These are phyloP conservation scores for Tupaia tana DNA, from an alignment of 2,113 vertebrate genomes.

Conservation along the genomic window DNA sequence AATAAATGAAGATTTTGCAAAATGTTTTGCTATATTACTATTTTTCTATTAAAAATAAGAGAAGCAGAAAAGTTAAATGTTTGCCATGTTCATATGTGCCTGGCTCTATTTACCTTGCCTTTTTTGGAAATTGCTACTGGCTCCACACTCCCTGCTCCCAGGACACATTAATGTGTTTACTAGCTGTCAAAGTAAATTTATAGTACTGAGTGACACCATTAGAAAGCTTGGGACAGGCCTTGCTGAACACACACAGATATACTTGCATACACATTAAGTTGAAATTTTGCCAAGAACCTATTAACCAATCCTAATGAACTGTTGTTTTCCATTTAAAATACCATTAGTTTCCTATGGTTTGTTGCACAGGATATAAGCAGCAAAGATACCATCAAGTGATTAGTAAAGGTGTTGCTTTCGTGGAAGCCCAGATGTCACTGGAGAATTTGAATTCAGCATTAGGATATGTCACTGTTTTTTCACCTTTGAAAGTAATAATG, in stretches of 20 bases:
- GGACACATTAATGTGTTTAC: conserved; percentile 43
- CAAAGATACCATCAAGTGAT: neutral
- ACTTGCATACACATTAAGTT: conserved; percentile 11
- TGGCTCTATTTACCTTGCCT: conserved; percentile 13
- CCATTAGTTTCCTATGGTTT: conserved; percentile 68
- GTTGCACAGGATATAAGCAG: conserved; percentile 26
- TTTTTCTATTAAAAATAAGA: neutral
- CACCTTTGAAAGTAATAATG: neutral
- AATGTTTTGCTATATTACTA: neutral
- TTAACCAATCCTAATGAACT: conserved; percentile 69
- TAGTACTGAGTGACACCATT: conserved; percentile 38
- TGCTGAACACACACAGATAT: conserved; percentile 61
- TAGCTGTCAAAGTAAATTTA: conserved; percentile 69
- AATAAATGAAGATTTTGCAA: neutral
- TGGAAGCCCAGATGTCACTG: neutral
- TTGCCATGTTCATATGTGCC: neutral
- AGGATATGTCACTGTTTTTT: neutral
- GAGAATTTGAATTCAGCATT: conserved; percentile 22
- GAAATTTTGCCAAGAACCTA: conserved; percentile 57
- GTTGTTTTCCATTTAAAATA: conserved; percentile 66
- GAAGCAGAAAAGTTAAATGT: neutral
- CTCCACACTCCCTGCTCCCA: neutral
- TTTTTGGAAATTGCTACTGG: conserved; percentile 42
- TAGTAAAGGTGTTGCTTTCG: conserved; percentile 38
- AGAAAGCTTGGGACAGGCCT: conserved; percentile 50